Evolutionary conservation across 1,140 invertebrate genomes (phyloP).

Genomic region (Octopus sinensis): DNA sequence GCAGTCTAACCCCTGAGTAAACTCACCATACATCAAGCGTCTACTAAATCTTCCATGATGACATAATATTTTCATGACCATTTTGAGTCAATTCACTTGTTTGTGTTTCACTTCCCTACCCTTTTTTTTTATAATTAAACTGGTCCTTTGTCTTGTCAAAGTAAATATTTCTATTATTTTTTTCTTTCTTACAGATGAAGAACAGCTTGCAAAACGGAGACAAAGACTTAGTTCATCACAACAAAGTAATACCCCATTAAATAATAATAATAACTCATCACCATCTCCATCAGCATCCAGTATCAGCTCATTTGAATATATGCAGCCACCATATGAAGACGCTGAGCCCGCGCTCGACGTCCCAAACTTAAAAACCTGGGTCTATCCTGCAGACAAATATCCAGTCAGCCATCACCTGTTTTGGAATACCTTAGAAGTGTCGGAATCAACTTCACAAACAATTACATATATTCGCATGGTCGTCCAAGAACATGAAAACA

Average conservation of each 20-base stretch:
- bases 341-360: neutral
- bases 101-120: too few relatives aligned
- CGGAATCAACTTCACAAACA: neutral
- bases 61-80: too few relatives aligned
- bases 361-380: neutral
- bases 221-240: slow-evolving; percentile 19
- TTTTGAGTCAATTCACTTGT: too few relatives aligned
- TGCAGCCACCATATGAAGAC: too few relatives aligned
- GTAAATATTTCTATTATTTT: neutral
- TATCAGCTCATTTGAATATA: neutral
- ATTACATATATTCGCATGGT: neutral
- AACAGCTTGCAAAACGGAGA: slow-evolving; percentile 40
- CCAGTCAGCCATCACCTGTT: neutral
- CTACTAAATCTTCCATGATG: too few relatives aligned
- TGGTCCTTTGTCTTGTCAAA: too few relatives aligned
- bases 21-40: too few relatives aligned
- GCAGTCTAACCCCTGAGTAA: too few relatives aligned
- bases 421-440: neutral
- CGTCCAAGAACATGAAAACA: slow-evolving; percentile 4
- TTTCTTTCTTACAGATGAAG: slow-evolving; percentile 33
- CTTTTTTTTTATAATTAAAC: too few relatives aligned
- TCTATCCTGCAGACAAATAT: neutral
- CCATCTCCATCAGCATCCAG: slow-evolving; percentile 18
- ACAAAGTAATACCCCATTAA: neutral
- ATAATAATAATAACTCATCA: slow-evolving; percentile 2